Conservation (phyloP, 2,888 invertebrate genomes). For the Xanthorhoe spadicearia region DNA sequence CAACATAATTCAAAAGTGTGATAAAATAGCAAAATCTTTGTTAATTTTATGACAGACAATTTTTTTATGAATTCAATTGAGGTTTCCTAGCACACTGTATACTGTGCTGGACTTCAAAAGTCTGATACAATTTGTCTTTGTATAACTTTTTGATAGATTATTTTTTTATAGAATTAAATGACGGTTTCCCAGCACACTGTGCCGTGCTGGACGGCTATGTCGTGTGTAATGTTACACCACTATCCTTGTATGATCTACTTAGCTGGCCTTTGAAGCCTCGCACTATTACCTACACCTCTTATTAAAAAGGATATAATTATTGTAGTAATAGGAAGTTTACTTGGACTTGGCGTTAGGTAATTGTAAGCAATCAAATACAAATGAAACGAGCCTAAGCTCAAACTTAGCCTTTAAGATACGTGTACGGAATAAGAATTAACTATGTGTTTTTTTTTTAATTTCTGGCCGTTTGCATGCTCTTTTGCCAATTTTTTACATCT, state of each 20-base stretch:
- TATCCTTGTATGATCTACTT: constrained; percentile 33
- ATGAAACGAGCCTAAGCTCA: too few relatives aligned
- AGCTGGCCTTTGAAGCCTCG: constrained; percentile 16
- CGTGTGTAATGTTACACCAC: constrained; percentile 17
- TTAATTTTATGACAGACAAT: background rate
- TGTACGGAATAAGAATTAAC: too few relatives aligned
- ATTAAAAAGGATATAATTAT: background rate
- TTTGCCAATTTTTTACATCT: too few relatives aligned
- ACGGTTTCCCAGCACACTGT: background rate
- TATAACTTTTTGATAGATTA: background rate
- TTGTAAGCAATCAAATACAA: too few relatives aligned
- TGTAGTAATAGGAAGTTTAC: background rate
- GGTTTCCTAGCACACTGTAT: background rate
- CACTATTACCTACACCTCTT: constrained; percentile 13
- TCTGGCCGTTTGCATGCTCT: too few relatives aligned
- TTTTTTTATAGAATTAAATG: background rate
- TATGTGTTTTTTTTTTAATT: too few relatives aligned
- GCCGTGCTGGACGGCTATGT: constrained; percentile 2
- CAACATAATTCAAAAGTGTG: background rate
- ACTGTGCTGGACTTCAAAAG: background rate
- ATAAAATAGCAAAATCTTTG: background rate
- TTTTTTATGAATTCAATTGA: background rate
- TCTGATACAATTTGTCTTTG: background rate
- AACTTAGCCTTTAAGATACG: too few relatives aligned
- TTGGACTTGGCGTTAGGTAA: too few relatives aligned